Conservation (phyloP, 2,797 vertebrate genomes). For the Parambassis ranga region DNA sequence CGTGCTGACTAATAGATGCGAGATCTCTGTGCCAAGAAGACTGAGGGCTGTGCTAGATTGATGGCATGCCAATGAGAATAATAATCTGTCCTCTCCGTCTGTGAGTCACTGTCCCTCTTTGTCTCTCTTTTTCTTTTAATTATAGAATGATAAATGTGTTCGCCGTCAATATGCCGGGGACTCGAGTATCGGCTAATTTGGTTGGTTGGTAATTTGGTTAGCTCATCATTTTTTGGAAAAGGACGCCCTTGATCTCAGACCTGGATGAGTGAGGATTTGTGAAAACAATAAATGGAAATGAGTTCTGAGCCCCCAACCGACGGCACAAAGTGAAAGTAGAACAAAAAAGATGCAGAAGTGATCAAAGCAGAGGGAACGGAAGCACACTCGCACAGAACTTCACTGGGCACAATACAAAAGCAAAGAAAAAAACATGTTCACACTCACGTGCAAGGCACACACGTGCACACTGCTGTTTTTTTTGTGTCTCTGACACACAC, state of each 20-base stretch:
- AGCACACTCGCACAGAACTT: constrained; percentile 13
- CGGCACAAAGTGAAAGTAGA: not conserved
- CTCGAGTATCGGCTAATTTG: constrained; percentile 19
- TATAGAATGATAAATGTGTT: constrained; percentile 38
- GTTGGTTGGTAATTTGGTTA: not conserved
- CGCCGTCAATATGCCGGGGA: constrained; percentile 2
- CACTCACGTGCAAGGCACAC: not conserved
- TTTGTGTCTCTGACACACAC: not conserved
- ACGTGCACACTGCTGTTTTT: not conserved
- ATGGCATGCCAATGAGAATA: constrained; percentile 34
- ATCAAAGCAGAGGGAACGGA: constrained; percentile 28
- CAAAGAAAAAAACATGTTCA: constrained; percentile 12
- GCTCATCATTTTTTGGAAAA: not conserved
- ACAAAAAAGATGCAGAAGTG: constrained; percentile 11
- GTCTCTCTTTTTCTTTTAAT: constrained; percentile 20
- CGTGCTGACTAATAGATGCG: constrained; percentile 14
- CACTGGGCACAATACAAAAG: constrained; percentile 11
- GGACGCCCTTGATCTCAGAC: constrained; percentile 31
- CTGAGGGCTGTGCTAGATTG: constrained; percentile 23
- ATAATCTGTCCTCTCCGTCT: constrained; percentile 41
- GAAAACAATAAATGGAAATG: constrained; percentile 5
- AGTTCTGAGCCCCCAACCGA: not conserved
- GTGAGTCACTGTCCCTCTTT: constrained; percentile 34
- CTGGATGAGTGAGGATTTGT: constrained; percentile 11
- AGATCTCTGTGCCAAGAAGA: constrained; percentile 18